phyloP scores from a whole-genome alignment of 2,113 vertebrate genomes.

The Atrichornis clamosus region DNA sequence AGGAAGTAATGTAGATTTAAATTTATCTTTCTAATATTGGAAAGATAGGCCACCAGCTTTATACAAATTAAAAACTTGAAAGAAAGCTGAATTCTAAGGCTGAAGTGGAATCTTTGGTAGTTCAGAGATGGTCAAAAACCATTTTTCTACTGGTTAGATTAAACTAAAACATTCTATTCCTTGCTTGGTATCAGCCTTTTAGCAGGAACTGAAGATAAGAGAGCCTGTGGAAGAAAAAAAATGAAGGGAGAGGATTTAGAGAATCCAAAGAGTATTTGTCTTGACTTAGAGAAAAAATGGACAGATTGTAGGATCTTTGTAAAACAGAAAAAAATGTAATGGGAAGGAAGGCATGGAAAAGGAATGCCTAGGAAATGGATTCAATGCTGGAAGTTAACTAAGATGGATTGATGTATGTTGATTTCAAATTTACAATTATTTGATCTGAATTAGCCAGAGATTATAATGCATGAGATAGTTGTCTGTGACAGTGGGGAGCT shows the following conservation, averaged over 20 bases:
- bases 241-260: not conserved
- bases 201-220: not conserved
- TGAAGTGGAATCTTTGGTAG: not conserved
- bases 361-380: not conserved
- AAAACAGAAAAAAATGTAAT: not conserved
- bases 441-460: not conserved
- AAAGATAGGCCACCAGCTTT: not conserved
- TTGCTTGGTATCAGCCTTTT: not conserved
- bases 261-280: not conserved
- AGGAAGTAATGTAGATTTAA: not conserved
- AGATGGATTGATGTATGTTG: not conserved
- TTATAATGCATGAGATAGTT: not conserved
- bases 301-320: not conserved
- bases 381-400: not conserved
- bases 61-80: not conserved
- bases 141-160: not conserved
- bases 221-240: not conserved
- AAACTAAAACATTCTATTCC: not conserved
- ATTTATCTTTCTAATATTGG: not conserved
- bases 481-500: not conserved
- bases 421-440: not conserved
- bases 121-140: not conserved
- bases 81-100: not conserved
- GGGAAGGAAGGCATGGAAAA: not conserved
- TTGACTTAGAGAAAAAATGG: not conserved